Base-by-base conservation (phyloP, 2,797 vertebrate genomes). In the Atherinosoma microstoma region DNA sequence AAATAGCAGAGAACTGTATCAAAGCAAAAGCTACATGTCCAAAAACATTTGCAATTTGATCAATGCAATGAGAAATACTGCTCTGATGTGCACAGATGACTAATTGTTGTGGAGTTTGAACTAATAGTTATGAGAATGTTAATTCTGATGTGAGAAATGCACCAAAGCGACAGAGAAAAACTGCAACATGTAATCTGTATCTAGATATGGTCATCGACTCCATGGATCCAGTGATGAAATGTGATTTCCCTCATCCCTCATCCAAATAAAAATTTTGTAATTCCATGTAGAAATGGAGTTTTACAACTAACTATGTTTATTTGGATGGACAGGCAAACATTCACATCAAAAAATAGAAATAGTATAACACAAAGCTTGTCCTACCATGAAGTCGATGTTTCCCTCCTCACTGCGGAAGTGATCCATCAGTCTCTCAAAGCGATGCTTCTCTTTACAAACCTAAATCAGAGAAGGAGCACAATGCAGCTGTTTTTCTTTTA, bases 371-470 rank as follows among this genome's bases (percentile, higher is more conserved):
- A 35, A 51, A 54, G 0, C 0, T 53, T 2, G 15, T 70, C 16
- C 88, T 78, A 98, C 98, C 98, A 99, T 98, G 92, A 97, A 99
- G 93, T 99, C 98, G 0, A 99, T 98, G 94, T 97, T 99, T 91
- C 96, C 96, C 78, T 99, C 98, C 87, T 99, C 98, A 2, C 96
- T 94, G 68, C 96, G 96, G 91, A 99, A 99, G 38, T 98, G 97
- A 24, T 98, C 98, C 98, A 99, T 99, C 73, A 99, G 93, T 86
- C 97, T 96, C 93, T 99, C 98, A 34, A 99, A 99, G 74, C 98
- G 97, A 78, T 98, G 96, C 77, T 97, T 95, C 89, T 99, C 98
- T 85, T 98, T 97, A 86, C 98, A 99, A 60, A 99, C 98, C 98
- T 99, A 78, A 62, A 82, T 72, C 2, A 10, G 10, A 84, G 2